A percentile compares a stretch with the other conserved stretches of the same genome.
Evolutionary conservation across 2,888 invertebrate species (phyloP).

Genomic region (Agriopis leucophaearia): DNA sequence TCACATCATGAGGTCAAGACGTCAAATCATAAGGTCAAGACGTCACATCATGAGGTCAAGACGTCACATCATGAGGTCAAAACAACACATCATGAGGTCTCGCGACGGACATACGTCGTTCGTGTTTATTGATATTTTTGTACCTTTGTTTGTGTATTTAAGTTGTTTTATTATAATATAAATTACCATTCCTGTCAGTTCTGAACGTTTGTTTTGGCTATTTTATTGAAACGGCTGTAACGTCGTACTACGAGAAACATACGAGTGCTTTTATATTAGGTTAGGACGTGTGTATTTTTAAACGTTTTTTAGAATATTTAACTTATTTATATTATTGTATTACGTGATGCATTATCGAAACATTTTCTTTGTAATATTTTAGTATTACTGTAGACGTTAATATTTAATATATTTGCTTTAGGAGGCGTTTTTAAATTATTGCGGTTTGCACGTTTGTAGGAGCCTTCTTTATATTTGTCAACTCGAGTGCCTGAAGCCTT

Average conservation of each 20-base stretch:
- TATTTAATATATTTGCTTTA: slow-evolving; percentile 86
- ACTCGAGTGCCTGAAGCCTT: slow-evolving; percentile 74
- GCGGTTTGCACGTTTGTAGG: slow-evolving; percentile 74
- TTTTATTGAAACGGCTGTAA: slow-evolving; percentile 58
- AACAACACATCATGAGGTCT: slow-evolving; percentile 13
- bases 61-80: slow-evolving; percentile 44
- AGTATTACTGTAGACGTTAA: slow-evolving; percentile 83
- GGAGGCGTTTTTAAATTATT: slow-evolving; percentile 78
- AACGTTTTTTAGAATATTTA: slow-evolving; percentile 84
- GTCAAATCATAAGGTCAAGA: neutral
- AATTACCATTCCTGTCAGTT: slow-evolving; percentile 78
- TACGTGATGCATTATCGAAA: slow-evolving; percentile 83
- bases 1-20: slow-evolving; percentile 57
- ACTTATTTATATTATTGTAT: slow-evolving; percentile 86
- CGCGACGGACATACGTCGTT: slow-evolving; percentile 55
- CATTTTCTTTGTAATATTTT: slow-evolving; percentile 85
- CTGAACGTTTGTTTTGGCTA: slow-evolving; percentile 74
- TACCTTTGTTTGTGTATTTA: slow-evolving; percentile 80
- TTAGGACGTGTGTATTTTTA: slow-evolving; percentile 86
- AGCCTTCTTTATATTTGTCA: slow-evolving; percentile 76
- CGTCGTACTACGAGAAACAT: slow-evolving; percentile 67
- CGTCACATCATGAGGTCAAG: slow-evolving; percentile 27
- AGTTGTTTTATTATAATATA: slow-evolving; percentile 72
- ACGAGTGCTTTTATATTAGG: slow-evolving; percentile 85
- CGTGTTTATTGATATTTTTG: slow-evolving; percentile 78